Conservation (phyloP, 2,888 invertebrate genomes). For the Tribolium freemani region DNA sequence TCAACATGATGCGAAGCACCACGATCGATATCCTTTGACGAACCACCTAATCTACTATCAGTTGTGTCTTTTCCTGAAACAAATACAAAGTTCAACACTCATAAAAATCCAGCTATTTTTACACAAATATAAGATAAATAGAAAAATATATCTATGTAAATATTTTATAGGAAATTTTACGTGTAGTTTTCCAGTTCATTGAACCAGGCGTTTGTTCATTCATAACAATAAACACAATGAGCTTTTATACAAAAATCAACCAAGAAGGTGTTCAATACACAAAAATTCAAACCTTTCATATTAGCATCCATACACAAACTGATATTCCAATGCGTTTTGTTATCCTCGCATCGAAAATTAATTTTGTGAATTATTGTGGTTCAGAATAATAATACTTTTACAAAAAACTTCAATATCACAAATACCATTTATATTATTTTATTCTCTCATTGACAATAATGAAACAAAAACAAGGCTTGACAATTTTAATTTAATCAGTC, state of each 20-base stretch:
- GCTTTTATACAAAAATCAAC: neutral
- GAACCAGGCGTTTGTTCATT: neutral
- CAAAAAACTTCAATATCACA: too few species aligned
- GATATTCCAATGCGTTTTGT: too few species aligned
- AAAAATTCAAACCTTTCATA: too few species aligned
- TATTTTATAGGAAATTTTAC: neutral
- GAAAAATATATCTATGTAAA: neutral
- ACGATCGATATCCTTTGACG: constrained; percentile 68
- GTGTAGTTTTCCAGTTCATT: neutral
- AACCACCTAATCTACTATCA: constrained; percentile 62
- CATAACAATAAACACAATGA: neutral
- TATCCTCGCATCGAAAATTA: too few species aligned
- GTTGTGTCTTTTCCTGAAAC: constrained; percentile 67
- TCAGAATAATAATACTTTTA: too few species aligned
- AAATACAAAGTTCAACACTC: constrained; percentile 3
- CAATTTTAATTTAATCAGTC: too few species aligned
- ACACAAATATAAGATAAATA: neutral
- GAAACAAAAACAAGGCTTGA: too few species aligned
- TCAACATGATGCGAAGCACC: constrained; percentile 68
- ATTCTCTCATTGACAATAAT: too few species aligned
- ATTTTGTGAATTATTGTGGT: too few species aligned
- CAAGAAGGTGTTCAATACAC: neutral
- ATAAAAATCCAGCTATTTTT: neutral
- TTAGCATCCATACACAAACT: too few species aligned
- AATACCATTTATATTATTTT: too few species aligned